Base-by-base conservation (phyloP, 2,113 vertebrate species). In the Fregetta grallaria region DNA sequence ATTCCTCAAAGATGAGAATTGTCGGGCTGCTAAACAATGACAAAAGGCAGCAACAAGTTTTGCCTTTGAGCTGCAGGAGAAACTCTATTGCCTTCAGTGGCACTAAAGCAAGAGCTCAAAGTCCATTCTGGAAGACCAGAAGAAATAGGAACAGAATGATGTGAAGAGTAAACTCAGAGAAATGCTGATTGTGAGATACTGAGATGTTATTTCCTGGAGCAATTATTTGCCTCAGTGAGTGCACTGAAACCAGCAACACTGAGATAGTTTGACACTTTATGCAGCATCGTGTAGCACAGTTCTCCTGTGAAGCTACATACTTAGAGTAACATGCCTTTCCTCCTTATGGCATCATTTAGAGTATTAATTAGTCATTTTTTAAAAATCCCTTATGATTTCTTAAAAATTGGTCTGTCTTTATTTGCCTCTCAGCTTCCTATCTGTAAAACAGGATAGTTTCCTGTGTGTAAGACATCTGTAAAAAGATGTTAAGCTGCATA, bases 181-280 rank as follows among this genome's bases (percentile, higher is more conserved):
- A 94, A 61, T 8, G 76, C 94, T 94, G 94, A 94, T 78, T 32
- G 70, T 3, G 22, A 95, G 80, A 94, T 58, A 86, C 36, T 62
- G 66, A 87, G 84, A 87, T 18, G 40, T 21, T 81, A 92, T 96
- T 96, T 96, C 94, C 94, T 89, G 76, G 22, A 68, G 73, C 38
- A 89, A 95, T 92, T 87, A 94, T 73, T 65, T 94, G 94, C 80
- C 63, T 95, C 88, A 87, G 68, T 34, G 56, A 85, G 27, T 75
- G 56, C 86, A 52, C 49, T 26, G 85, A 88, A 86, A 80, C 36
- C 55, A 84, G 67, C 65, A 63, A 50, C 65, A 30, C 52, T 74
- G 58, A 74, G 36, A 62, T 17, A 68, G 56, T 26, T 44, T 27
- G 52, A 82, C 58, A 86, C 47, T 66, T 81, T 9, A 80, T 4